Conservation (phyloP, 2,888 invertebrate genomes). For the Dastarcus helophoroides region DNA sequence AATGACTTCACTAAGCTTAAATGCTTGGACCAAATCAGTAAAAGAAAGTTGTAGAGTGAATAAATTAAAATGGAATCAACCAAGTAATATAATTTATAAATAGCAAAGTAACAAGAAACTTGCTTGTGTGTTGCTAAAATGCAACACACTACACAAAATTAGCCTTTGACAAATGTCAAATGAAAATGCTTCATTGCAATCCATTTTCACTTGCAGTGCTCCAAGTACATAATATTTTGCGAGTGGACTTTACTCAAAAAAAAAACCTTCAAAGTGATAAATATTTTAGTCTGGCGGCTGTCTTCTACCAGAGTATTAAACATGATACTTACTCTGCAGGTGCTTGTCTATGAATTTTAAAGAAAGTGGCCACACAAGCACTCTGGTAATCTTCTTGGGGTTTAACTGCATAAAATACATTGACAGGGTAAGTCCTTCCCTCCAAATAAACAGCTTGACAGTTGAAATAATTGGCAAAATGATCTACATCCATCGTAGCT, state of each 20-base stretch:
- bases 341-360: slow-evolving; percentile 75
- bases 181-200: too few relatives aligned
- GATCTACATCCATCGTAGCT: slow-evolving; percentile 93
- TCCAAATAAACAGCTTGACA: slow-evolving; percentile 81
- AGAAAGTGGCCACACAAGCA: slow-evolving; percentile 73
- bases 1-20: slow-evolving; percentile 2
- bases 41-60: slow-evolving; percentile 2
- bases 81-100: too few relatives aligned
- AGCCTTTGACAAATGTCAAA: too few relatives aligned
- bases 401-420: slow-evolving; percentile 58
- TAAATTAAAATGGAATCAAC: too few relatives aligned
- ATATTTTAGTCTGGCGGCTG: too few relatives aligned
- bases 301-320: too few relatives aligned
- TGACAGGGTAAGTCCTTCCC: slow-evolving; percentile 76
- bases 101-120: too few relatives aligned
- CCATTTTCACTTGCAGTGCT: too few relatives aligned
- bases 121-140: too few relatives aligned
- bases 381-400: slow-evolving; percentile 75
- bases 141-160: too few relatives aligned
- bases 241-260: too few relatives aligned
- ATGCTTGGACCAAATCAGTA: slow-evolving; percentile 4
- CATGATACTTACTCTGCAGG: slow-evolving; percentile 60
- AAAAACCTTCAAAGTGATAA: slow-evolving; percentile 3
- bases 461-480: slow-evolving; percentile 82
- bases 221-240: too few relatives aligned